These are phyloP conservation scores for Gorsachius goisagi DNA, from an alignment of 2,113 vertebrate genomes.

Conservation along the genomic window DNA sequence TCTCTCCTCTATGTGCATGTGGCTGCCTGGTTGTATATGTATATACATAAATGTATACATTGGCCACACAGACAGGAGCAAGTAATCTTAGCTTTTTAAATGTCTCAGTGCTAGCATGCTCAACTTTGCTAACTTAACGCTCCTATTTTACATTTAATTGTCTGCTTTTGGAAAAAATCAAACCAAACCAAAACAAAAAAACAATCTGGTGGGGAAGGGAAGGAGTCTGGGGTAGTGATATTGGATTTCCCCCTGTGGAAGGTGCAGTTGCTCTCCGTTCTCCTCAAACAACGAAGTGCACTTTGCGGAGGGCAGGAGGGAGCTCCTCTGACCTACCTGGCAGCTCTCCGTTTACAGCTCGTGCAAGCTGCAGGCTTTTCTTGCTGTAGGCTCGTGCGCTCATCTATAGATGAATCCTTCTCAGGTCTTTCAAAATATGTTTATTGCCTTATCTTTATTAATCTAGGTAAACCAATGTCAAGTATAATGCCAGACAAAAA, in stretches of 20 bases:
- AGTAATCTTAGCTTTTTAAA: not conserved
- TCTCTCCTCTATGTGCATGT: not conserved
- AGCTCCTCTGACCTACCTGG: slow-evolving; percentile 37
- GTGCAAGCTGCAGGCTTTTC: not conserved
- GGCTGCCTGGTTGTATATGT: not conserved
- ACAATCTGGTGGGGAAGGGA: not conserved
- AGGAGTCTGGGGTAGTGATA: not conserved
- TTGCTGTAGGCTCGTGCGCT: not conserved
- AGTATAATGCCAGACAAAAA: not conserved
- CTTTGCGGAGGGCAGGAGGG: not conserved
- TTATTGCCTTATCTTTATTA: not conserved
- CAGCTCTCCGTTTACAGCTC: not conserved
- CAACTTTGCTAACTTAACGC: not conserved
- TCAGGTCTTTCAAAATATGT: not conserved
- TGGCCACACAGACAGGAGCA: not conserved
- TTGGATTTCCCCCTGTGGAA: not conserved
- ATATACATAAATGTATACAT: not conserved
- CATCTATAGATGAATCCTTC: not conserved
- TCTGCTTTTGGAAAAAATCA: not conserved
- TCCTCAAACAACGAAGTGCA: not conserved
- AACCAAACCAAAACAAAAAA: no score
- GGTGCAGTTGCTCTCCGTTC: not conserved
- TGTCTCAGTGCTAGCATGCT: not conserved
- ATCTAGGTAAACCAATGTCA: not conserved
- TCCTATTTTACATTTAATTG: not conserved